These are phyloP conservation scores for Drosophila falleni DNA, from an alignment of 2,888 invertebrate genomes.

Conservation along the genomic window DNA sequence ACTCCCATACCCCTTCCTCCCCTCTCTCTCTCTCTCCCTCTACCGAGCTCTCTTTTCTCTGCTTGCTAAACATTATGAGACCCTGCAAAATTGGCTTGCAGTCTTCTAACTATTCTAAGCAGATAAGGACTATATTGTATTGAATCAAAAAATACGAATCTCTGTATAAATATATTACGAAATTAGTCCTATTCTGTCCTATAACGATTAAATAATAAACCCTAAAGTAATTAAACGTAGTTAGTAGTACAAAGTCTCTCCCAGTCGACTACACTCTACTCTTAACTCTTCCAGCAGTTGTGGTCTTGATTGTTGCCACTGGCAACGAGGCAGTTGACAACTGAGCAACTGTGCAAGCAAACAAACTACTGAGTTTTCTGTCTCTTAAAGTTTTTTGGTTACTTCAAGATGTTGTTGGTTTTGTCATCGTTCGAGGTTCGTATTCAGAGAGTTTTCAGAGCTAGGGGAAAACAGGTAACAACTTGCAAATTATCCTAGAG, in stretches of 20 bases:
- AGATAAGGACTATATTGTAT: no score
- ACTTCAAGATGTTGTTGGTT: slow-evolving; percentile 12
- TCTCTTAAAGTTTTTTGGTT: slow-evolving; percentile 28
- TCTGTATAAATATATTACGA: no score
- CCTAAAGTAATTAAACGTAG: no score
- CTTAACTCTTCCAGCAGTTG: slow-evolving; percentile 8
- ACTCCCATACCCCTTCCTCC: not conserved
- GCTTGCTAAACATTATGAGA: slow-evolving; percentile 58
- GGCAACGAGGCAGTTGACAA: slow-evolving; percentile 29
- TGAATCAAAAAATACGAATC: no score
- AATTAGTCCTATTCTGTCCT: no score
- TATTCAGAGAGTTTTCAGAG: not conserved
- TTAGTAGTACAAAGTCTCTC: not conserved
- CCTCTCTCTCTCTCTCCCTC: not conserved
- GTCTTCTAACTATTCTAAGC: no score
- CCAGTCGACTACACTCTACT: not conserved
- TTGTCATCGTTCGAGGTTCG: slow-evolving; percentile 13
- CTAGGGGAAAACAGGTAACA: slow-evolving; percentile 11
- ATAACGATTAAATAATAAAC: no score
- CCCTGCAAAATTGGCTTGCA: not conserved
- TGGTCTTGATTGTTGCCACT: slow-evolving; percentile 50
- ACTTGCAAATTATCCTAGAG: slow-evolving; percentile 13
- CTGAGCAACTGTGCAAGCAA: slow-evolving; percentile 29
- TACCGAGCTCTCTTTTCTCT: not conserved
- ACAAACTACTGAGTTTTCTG: not conserved